These are phyloP conservation scores for Manis javanica DNA, from an alignment of 2,797 vertebrate genomes.

Conservation along the genomic window DNA sequence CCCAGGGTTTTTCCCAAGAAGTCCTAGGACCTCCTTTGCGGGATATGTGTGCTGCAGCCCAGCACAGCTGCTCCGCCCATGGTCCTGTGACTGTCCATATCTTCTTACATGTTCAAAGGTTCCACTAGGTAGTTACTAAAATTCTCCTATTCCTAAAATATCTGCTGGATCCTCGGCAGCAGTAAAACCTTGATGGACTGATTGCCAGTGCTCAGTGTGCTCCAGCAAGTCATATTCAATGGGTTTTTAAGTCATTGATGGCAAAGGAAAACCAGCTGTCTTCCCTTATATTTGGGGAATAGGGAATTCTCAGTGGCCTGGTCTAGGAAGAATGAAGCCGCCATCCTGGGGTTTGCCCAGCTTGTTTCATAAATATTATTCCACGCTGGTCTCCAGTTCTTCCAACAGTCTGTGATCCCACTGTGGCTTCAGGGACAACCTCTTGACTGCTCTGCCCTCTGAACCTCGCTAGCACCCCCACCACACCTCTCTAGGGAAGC, in stretches of 20 bases:
- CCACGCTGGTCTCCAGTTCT: background rate
- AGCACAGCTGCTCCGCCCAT: background rate
- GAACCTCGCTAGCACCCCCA: background rate
- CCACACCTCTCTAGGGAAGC: slow-evolving; percentile 10
- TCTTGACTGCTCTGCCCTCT: background rate
- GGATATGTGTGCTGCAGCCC: background rate
- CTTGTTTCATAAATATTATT: slow-evolving; percentile 67
- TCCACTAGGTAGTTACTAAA: background rate
- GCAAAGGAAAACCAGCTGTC: background rate
- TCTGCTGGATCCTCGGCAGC: background rate
- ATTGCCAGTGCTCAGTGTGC: background rate
- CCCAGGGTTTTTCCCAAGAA: background rate
- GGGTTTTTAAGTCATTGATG: background rate
- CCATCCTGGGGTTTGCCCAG: background rate
- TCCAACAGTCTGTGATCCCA: background rate
- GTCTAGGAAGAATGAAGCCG: background rate
- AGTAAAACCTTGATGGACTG: background rate
- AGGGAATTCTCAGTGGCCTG: background rate
- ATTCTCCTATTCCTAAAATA: background rate
- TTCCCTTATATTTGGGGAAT: background rate
- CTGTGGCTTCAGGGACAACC: background rate
- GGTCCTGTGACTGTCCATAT: background rate
- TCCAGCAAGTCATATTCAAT: background rate
- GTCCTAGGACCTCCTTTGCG: too few species aligned
- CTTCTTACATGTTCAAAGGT: background rate